Evolutionary conservation across 1,140 invertebrate genomes (phyloP), one percentile per base, ranked within the genome.

Genomic region (Delia radicum): DNA sequence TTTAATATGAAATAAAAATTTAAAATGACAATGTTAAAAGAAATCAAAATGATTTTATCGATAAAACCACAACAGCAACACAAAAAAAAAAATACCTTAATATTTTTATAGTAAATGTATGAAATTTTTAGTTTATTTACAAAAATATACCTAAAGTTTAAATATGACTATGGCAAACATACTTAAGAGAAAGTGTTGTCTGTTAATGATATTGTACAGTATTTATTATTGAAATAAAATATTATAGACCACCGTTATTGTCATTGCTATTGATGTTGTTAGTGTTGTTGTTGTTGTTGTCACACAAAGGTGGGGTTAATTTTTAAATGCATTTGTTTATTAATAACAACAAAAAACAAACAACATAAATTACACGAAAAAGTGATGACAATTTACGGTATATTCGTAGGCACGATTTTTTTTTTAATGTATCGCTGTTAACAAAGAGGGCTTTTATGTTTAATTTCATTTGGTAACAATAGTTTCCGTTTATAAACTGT

Each of bases 361-460:
- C 65, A 69, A 63, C 55, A 62, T 21, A 27, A 28, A 13, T 21
- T 33, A 33, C 13, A 28, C 62, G 0, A 65, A 28, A 37, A 33
- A 65, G 62, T 65, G 29, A 33, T 69, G 29, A 69, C 29, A 69
- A 69, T 69, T 24, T 69, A 69, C 27, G 29, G 62, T 28, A 27
- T 33, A 21, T 37, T 69, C 24, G 29, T 69, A 69, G 18, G 29
- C 29, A 69, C n/a, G 29, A 69, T 69, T 42, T 73, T 46, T 72
- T 72, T 7, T 24, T 72, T 8, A 15, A 46, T 73, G 2, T 42
- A 15, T 73, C 21, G 37, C 13, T 13, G 10, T 46, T 18, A 67
- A 67, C 65, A 69, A 69, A 33, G 65, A 69, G 29, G 65, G 65
- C 65, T 55, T 55, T 61, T 7, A 73, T 73, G 72, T 26, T 26